Conservation (phyloP, 2,888 invertebrate genomes). For the Lepidocyrtinus sp. region DNA sequence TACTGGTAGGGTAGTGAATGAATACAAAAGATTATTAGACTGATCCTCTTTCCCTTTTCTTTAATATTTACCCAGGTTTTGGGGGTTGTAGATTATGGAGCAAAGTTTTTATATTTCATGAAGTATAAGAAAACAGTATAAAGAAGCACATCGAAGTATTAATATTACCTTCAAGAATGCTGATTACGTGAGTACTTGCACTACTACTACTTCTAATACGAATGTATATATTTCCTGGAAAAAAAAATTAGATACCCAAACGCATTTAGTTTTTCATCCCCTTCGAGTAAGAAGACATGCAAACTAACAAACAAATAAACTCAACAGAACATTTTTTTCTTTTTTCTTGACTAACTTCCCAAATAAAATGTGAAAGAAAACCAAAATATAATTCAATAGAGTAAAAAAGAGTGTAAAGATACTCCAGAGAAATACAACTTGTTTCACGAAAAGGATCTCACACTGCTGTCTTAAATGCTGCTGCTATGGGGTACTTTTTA, state of each 20-base stretch:
- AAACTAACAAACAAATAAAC: no score
- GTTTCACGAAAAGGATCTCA: no score
- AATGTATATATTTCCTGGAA: slow-evolving; percentile 57
- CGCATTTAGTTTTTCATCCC: no score
- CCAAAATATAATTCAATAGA: no score
- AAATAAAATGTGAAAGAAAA: no score
- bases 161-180: slow-evolving; percentile 12
- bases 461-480: no score
- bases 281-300: no score
- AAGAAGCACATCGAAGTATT: slow-evolving; percentile 34
- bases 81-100: slow-evolving; percentile 25
- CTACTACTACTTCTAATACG: slow-evolving; percentile 28
- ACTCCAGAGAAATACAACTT: no score
- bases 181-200: slow-evolving; percentile 44
- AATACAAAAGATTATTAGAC: slow-evolving; percentile 55
- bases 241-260: slow-evolving; percentile 24
- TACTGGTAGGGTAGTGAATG: slow-evolving; percentile 32
- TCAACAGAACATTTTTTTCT: no score
- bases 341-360: no score
- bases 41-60: slow-evolving; percentile 39
- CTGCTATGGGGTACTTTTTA: neutral
- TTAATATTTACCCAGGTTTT: slow-evolving; percentile 14
- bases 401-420: no score
- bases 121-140: neutral
- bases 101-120: no score